Conservation (phyloP, 2,888 invertebrate species). For the Pachydiplax longipennis region DNA sequence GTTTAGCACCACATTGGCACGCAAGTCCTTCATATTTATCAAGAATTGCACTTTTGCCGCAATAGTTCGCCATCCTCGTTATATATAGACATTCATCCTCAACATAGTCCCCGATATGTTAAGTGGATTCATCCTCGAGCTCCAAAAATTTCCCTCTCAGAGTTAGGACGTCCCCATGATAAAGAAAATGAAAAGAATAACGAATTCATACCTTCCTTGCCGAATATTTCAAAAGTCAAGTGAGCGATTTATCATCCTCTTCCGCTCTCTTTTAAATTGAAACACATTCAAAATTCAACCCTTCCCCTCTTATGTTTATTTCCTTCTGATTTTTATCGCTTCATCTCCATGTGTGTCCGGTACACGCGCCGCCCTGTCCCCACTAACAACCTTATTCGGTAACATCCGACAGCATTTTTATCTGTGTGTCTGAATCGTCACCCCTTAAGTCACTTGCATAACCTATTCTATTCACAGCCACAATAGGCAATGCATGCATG, state of each 20-base stretch:
- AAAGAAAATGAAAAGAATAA: not conserved
- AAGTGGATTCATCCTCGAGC: too few species aligned
- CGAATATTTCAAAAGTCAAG: too few species aligned
- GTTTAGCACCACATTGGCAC: too few species aligned
- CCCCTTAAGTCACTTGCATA: not conserved
- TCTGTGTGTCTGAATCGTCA: not conserved
- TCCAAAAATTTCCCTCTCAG: too few species aligned
- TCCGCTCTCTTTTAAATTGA: not conserved
- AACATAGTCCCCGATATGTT: too few species aligned
- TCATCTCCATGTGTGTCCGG: not conserved
- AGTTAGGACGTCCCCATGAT: not conserved
- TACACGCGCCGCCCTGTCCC: not conserved
- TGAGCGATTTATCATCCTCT: not conserved
- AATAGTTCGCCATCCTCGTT: too few species aligned
- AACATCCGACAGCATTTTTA: not conserved
- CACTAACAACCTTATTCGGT: not conserved
- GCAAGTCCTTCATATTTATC: too few species aligned
- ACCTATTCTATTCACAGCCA: not conserved
- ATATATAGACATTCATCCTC: too few species aligned
- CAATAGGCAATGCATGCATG: too few species aligned
- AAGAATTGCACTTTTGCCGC: too few species aligned
- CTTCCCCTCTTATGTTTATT: not conserved
- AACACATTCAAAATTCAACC: not conserved
- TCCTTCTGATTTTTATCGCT: not conserved
- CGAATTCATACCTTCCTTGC: not conserved